These are phyloP conservation scores for Agrilus biguttatus DNA, from an alignment of 2,888 invertebrate genomes.

Conservation along the genomic window DNA sequence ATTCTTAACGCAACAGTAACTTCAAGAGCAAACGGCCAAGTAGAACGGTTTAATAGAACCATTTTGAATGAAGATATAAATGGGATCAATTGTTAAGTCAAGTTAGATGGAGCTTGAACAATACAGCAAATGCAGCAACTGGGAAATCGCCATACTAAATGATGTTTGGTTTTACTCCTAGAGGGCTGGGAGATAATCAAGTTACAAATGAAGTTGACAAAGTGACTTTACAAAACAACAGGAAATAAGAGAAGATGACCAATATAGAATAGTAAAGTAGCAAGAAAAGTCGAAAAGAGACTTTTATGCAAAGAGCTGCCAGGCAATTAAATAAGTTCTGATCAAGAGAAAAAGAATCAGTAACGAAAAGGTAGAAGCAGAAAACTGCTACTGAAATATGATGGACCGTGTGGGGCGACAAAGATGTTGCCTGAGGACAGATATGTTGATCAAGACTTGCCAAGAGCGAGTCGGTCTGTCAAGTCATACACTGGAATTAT, in stretches of 20 bases:
- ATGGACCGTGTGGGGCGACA: constrained; percentile 10
- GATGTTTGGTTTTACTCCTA: constrained; percentile 13
- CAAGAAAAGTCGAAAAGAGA: constrained; percentile 3
- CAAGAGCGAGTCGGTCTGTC: no score
- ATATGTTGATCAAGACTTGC: no score
- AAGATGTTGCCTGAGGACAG: constrained; percentile 7
- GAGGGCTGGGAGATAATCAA: constrained; percentile 11
- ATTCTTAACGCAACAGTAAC: constrained; percentile 2
- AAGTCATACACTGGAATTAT: no score
- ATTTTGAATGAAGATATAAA: constrained; percentile 11
- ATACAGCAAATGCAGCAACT: constrained; percentile 10
- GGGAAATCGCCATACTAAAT: constrained; percentile 12
- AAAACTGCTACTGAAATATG: constrained; percentile 11
- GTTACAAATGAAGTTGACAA: constrained; percentile 2
- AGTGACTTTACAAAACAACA: constrained; percentile 6
- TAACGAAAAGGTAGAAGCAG: constrained; percentile 11
- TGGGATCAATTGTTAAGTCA: constrained; percentile 12
- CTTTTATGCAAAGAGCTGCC: constrained; percentile 3
- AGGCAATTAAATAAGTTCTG: constrained; percentile 9
- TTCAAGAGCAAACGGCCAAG: constrained; percentile 13
- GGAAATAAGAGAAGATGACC: constrained; percentile 2
- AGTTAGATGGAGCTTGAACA: constrained; percentile 12
- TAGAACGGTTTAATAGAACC: constrained; percentile 12
- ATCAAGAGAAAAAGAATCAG: background rate
- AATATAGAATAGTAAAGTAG: constrained; percentile 5